Conservation (phyloP, 2,797 vertebrate genomes). For the Anomalospiza imberbis region DNA sequence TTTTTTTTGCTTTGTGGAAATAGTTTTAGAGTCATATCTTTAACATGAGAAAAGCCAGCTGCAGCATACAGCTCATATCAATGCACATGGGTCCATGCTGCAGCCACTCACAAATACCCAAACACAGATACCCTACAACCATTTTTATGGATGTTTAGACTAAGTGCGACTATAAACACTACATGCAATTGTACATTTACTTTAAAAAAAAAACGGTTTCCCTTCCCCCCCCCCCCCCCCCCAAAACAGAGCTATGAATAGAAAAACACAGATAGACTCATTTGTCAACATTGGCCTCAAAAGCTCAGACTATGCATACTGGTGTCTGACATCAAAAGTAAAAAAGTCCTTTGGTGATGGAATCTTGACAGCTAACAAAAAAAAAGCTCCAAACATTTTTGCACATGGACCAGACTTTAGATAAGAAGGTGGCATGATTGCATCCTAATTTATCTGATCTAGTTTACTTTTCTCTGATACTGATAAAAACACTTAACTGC, state of each 20-base stretch:
- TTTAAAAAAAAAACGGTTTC: background rate
- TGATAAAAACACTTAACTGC: background rate
- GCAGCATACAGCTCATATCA: background rate
- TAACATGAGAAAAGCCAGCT: background rate
- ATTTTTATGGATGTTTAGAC: background rate
- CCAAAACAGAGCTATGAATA: background rate
- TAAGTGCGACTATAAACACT: background rate
- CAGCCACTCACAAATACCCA: background rate
- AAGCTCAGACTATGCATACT: background rate
- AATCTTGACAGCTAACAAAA: background rate
- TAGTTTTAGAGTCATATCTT: background rate
- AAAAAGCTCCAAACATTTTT: background rate
- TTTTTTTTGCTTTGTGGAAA: background rate
- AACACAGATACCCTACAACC: background rate
- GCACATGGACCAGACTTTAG: background rate
- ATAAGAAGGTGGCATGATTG: background rate
- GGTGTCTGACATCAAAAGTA: background rate
- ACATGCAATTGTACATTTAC: background rate
- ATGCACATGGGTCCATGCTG: background rate
- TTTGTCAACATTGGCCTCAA: background rate
- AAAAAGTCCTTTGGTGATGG: background rate
- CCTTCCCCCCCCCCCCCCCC: fast-evolving
- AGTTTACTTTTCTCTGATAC: background rate
- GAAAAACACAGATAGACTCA: background rate
- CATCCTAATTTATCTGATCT: background rate